Evolutionary conservation across 2,113 vertebrate genomes (phyloP), one percentile per base, ranked within the genome.

Genomic region (Malaclemys terrapin): DNA sequence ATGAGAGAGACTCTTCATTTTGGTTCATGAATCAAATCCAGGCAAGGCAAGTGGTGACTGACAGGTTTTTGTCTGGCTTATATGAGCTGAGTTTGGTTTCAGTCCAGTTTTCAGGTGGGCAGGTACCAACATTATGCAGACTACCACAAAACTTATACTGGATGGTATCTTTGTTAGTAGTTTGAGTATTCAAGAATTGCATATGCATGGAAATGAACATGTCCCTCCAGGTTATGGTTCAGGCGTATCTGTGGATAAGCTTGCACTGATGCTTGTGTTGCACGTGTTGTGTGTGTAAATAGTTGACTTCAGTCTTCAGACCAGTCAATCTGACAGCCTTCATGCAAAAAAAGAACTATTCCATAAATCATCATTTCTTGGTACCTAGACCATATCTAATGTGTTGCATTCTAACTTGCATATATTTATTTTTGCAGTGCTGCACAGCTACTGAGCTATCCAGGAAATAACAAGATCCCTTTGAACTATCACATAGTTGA

Each of bases 401-500:
- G 5, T 80, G 2, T 85, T 90, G 16, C 1, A 1, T 90, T 88
- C 50, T 95, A 50, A 91, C 24, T 79, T 45, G 11, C 87, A 65
- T n/a, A 5, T 84, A 1, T 86, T 5, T 96, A 0, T 72, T 91
- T 93, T 91, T 87, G 62, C 91, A 99, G 99, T 92, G 99, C 99
- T 86, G 99, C 99, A 20, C 99, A 99, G 97, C 97, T 99, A 78
- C 98, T 99, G 92, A 99, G 99, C 97, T 99, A 99, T 92, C 99
- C 99, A 10, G 99, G 99, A 69, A 99, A 99, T 95, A 99, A 99
- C 97, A 99, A 99, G 98, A 99, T 99, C 93, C 99, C 99, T 2
- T 98, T 99, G 96, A 99, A 99, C 97, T 99, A 99, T 96, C 99
- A 99, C 94, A 99, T 99, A 20, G 99, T 99, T 57, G 99, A 99